phyloP scores from a whole-genome alignment of 2,113 vertebrate species.

The Petrocephalus microphthalmus region DNA sequence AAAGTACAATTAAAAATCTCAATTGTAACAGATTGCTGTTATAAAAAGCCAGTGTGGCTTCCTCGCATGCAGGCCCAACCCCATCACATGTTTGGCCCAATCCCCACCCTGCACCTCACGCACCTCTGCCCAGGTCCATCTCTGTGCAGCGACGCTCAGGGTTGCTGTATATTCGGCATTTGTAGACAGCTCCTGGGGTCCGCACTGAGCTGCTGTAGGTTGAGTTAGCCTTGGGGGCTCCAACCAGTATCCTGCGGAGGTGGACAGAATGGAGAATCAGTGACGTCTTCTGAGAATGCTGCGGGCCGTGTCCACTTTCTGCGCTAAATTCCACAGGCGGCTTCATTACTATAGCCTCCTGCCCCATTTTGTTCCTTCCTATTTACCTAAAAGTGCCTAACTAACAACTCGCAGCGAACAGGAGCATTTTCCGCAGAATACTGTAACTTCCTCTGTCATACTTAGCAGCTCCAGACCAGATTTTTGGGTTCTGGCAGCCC shows the following conservation, averaged over 20 bases:
- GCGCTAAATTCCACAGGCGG: background rate
- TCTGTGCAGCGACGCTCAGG: slow-evolving; percentile 91
- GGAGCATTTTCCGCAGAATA: background rate
- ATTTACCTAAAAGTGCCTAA: background rate
- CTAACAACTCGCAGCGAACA: background rate
- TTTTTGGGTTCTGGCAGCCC: background rate
- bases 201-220: slow-evolving; percentile 80
- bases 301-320: background rate
- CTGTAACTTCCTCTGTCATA: background rate
- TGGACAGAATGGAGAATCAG: background rate
- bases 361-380: background rate
- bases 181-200: slow-evolving; percentile 88
- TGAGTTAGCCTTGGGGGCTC: slow-evolving; percentile 86
- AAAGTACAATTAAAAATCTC: background rate
- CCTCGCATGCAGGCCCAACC: background rate
- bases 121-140: slow-evolving; percentile 93
- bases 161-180: slow-evolving; percentile 91
- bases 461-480: background rate
- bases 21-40: background rate
- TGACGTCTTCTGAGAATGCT: background rate
- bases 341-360: background rate
- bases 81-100: background rate
- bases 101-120: slow-evolving; percentile 35
- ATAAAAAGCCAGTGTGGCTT: background rate
- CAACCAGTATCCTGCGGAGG: slow-evolving; percentile 80